phyloP scores from a whole-genome alignment of 1,140 invertebrate species.

The Phocides pigmalion region DNA sequence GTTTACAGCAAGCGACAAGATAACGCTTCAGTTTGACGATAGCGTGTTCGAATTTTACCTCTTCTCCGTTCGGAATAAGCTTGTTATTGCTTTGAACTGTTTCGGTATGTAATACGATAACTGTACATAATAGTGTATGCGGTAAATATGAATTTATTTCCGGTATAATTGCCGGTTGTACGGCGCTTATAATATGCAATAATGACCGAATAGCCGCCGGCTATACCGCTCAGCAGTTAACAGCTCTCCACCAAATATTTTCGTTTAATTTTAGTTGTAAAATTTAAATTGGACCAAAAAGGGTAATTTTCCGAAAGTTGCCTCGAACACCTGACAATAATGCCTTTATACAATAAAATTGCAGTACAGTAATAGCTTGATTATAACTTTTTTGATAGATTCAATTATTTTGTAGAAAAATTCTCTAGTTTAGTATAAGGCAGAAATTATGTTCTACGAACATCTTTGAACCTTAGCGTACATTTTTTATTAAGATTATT shows the following conservation, averaged over 20 bases:
- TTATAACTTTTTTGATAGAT: not conserved
- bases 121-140: conserved; percentile 20
- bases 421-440: no score
- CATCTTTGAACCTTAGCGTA: no score
- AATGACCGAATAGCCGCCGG: conserved; percentile 39
- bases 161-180: conserved; percentile 42
- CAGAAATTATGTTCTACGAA: no score
- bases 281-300: conserved; percentile 31
- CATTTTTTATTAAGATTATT: no score
- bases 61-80: conserved; percentile 24
- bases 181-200: conserved; percentile 46
- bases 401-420: not conserved
- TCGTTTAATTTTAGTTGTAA: conserved; percentile 42
- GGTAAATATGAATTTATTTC: conserved; percentile 51
- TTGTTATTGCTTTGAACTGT: conserved; percentile 11
- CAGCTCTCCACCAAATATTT: conserved; percentile 40
- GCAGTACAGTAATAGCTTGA: not conserved
- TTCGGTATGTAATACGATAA: conserved; percentile 10
- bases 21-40: conserved; percentile 15
- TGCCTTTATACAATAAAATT: conserved; percentile 9
- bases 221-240: conserved; percentile 38
- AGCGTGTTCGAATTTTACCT: conserved; percentile 14
- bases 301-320: conserved; percentile 27
- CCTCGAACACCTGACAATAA: conserved; percentile 24
- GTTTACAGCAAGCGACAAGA: conserved; percentile 33